These are phyloP conservation scores for Drosophila monieri DNA, from an alignment of 2,888 invertebrate species.

Conservation along the genomic window DNA sequence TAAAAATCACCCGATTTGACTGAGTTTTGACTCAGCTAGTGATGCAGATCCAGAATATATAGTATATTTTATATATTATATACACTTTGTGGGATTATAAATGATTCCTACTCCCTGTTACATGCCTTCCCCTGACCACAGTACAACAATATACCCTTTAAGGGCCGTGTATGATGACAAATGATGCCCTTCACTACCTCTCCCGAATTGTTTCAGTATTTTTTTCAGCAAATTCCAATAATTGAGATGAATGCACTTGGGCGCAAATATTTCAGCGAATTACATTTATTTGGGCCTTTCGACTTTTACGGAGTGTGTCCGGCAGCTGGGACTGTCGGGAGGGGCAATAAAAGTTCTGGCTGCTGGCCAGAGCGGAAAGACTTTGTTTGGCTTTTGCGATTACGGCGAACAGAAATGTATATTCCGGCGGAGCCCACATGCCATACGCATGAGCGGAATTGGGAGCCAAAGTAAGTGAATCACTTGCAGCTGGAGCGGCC, in stretches of 20 bases:
- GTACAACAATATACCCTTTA: no score
- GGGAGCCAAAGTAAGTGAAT: conserved; percentile 11
- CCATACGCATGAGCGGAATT: conserved; percentile 9
- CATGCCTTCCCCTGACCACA: no score
- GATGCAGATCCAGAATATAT: no score
- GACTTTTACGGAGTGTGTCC: conserved; percentile 20
- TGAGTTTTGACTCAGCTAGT: no score
- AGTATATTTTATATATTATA: no score
- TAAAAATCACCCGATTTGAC: no score
- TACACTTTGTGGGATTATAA: no score
- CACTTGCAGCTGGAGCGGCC: conserved; percentile 6
- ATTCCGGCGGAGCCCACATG: neutral
- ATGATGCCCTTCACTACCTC: no score
- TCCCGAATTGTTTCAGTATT: conserved; percentile 4
- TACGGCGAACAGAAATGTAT: conserved; percentile 8
- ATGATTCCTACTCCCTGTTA: no score
- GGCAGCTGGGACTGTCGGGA: neutral
- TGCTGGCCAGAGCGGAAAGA: conserved; percentile 43
- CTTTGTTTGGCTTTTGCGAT: conserved; percentile 41
- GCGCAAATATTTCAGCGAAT: conserved; percentile 22
- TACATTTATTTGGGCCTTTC: conserved; percentile 18
- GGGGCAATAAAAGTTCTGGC: conserved; percentile 33
- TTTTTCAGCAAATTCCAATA: conserved; percentile 6
- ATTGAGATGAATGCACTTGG: conserved; percentile 16
- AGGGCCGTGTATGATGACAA: no score